Evolutionary conservation across 2,888 invertebrate genomes (phyloP), one percentile per base, ranked within the genome.

Genomic region (Dysmachus trigonus): DNA sequence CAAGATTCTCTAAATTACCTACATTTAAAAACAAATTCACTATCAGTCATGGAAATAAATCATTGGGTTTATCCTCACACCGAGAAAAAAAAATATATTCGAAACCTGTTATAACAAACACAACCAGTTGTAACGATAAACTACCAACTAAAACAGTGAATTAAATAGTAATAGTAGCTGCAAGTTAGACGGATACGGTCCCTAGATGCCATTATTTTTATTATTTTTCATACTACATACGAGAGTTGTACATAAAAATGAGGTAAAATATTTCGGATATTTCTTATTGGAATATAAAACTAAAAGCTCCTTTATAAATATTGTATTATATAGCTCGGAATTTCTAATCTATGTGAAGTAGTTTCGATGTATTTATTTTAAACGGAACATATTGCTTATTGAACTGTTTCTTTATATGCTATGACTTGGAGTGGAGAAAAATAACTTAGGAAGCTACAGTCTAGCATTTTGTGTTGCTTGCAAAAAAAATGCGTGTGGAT

Each of bases 1-100:
- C 73, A 73, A 73, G 73, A 73, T 73, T 73, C 73, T 73, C 73
- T 73, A 73, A 73, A 33, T 73, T 62, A 27, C 27, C 62, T 62
- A 62, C 62, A 8, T 62, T 27, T 62, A 62, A 62, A 62, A 62
- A 62, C 62, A 62, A 62, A 62, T 62, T 62, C 62, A 22, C 62
- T 62, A 62, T 62, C 62, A 62, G 62, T 62, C 62, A 62, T 62
- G 62, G 62, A 62, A 62, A 62, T n/a, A 62, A 62, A 62, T 62
- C 22, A 62, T 10, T 22, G 62, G 62, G 62, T 10, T 41, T 27
- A 62, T 62, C 22, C 27, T 62, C 18, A 62, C 62, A 62, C 62
- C 62, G 27, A 62, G 18, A 51, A n/a, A 51, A n/a, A 41, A 41
- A 51, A 62, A 62, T 22, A 22, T 62, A 62, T 27, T 62, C 27